These are phyloP conservation scores for Saturnia japonica DNA, from an alignment of 2,888 invertebrate species.

Conservation along the genomic window DNA sequence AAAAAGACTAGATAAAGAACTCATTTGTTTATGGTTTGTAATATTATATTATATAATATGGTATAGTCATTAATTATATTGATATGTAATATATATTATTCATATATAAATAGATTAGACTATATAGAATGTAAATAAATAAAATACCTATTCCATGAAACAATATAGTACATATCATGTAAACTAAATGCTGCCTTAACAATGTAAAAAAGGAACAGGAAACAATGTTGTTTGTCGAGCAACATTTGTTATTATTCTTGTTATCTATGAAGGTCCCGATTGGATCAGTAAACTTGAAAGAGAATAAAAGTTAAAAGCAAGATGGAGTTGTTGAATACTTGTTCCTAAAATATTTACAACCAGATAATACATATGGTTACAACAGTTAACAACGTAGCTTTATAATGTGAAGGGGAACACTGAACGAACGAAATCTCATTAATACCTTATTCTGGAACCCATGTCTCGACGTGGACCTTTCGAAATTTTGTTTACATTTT, in stretches of 20 bases:
- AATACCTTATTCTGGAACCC: conserved; percentile 77
- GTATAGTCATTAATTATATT: neutral
- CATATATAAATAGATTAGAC: neutral
- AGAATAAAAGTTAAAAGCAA: conserved; percentile 39
- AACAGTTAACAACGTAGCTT: neutral
- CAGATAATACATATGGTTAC: neutral
- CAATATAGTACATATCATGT: neutral
- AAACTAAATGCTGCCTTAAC: neutral
- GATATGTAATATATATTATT: neutral
- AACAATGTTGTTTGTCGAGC: conserved; percentile 24
- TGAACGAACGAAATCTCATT: conserved; percentile 13
- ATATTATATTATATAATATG: neutral
- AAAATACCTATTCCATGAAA: neutral
- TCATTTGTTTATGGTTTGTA: neutral
- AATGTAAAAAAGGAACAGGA: conserved; percentile 22
- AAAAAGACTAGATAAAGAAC: neutral
- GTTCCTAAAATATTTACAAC: neutral
- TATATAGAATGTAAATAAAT: no score
- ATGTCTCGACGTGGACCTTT: conserved; percentile 71
- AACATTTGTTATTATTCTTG: conserved; percentile 27
- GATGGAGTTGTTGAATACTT: conserved; percentile 34
- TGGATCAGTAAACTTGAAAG: conserved; percentile 27
- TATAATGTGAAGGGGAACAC: conserved; percentile 18
- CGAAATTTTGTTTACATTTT: conserved; percentile 64
- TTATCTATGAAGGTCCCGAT: conserved; percentile 25